These are phyloP conservation scores for Adoxophyes honmai DNA, from an alignment of 1,140 invertebrate genomes.

Conservation along the genomic window DNA sequence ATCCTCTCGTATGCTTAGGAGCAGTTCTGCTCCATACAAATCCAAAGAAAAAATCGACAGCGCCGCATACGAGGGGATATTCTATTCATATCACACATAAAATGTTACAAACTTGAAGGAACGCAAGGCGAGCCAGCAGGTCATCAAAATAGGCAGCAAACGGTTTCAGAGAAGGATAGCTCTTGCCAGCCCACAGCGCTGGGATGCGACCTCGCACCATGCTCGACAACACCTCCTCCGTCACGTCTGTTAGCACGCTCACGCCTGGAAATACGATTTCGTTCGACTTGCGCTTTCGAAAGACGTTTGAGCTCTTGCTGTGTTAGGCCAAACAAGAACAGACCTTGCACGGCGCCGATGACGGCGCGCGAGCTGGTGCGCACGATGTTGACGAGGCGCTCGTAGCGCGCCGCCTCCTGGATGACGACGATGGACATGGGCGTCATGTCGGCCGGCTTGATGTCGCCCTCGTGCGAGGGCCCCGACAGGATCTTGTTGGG, in stretches of 20 bases:
- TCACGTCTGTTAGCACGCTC: constrained; percentile 87
- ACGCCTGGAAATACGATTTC: constrained; percentile 43
- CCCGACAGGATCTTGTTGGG: constrained; percentile 85
- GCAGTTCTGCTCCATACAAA: too few relatives aligned
- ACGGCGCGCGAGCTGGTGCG: constrained; percentile 87
- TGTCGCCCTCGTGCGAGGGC: constrained; percentile 83
- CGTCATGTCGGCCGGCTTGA: constrained; percentile 86
- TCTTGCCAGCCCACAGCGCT: constrained; percentile 87
- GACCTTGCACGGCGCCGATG: constrained; percentile 93
- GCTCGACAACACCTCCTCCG: constrained; percentile 91
- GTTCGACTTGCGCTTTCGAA: neutral
- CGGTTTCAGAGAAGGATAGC: constrained; percentile 96
- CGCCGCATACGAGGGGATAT: neutral
- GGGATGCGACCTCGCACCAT: constrained; percentile 92
- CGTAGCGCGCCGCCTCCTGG: constrained; percentile 95
- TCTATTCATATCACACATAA: neutral
- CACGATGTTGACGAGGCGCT: constrained; percentile 87
- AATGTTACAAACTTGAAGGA: constrained; percentile 83
- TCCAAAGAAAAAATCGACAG: too few relatives aligned
- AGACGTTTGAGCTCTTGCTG: too few relatives aligned
- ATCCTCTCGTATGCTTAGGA: too few relatives aligned
- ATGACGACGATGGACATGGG: constrained; percentile 94
- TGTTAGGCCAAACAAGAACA: constrained; percentile 13
- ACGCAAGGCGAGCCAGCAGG: constrained; percentile 88
- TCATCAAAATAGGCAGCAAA: constrained; percentile 95